Base-by-base conservation (phyloP, 2,797 vertebrate genomes). In the Hozukius guyotensis region DNA sequence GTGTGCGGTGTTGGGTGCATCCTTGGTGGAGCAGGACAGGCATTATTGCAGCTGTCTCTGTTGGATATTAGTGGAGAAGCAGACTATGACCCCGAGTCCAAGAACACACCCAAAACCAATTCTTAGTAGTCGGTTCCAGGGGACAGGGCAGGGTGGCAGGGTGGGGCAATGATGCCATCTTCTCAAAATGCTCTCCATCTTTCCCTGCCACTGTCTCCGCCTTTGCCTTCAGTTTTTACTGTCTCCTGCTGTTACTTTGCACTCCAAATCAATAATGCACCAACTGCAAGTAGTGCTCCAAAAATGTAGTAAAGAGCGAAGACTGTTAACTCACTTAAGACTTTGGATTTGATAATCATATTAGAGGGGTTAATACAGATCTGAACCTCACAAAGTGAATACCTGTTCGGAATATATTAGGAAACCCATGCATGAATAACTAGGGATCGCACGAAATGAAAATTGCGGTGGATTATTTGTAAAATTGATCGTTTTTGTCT, bases 31-130 rank as follows among this genome's bases (percentile, higher is more conserved):
- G 52, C 59, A 32, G 53, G 60, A 34, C 3, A 1, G 55, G 42
- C 64, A 5, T 74, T 56, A 65, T 72, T 78, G 72, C 81, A 81
- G 52, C 65, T 62, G 70, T 80, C 22, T 73, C 76, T 80, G 75
- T 62, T 78, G 55, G 73, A 82, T 81, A 64, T 80, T 53, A 87
- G 52, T 66, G 64, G 38, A 69, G 38, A 49, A 65, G 65, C 75
- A 82, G 75, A 80, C 73, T 80, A 71, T 83, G 74, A 85, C 75
- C 77, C 52, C 46, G 13, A 77, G 25, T 80, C 74, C 18, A 52
- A 69, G 55, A 78, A 84, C 82, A 86, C 70, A 77, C 76, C 65
- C 64, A 57, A 75, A 80, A 84, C 78, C 80, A 63, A 11, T 14
- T 62, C 42, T 64, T 5, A 70, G 22, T 11, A 10, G 67, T 62